Conservation (phyloP, 2,888 invertebrate species). For the Bedellia somnulentella region DNA sequence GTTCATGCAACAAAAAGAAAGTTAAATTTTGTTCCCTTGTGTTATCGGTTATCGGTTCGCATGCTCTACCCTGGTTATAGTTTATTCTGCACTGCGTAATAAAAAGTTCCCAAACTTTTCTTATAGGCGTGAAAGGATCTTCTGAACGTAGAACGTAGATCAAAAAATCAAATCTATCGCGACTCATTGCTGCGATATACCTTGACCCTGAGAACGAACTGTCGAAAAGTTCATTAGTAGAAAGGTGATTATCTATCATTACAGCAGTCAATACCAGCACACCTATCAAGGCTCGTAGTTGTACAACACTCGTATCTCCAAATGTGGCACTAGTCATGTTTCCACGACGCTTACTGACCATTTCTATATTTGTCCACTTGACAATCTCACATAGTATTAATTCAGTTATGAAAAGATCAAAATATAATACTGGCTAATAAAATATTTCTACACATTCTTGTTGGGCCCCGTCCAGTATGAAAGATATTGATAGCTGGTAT, state of each 20-base stretch:
- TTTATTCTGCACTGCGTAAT: neutral
- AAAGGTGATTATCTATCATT: slow-evolving; percentile 13
- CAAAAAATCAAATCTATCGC: slow-evolving; percentile 1
- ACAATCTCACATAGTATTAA: slow-evolving; percentile 7
- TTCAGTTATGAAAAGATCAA: slow-evolving; percentile 7
- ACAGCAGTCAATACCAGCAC: slow-evolving; percentile 9
- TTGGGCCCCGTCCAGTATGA: slow-evolving; percentile 10
- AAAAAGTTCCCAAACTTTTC: neutral
- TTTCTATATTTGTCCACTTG: slow-evolving; percentile 8
- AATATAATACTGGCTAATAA: slow-evolving; percentile 6
- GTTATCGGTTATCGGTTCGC: too few species aligned
- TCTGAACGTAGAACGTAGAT: neutral
- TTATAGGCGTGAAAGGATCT: neutral
- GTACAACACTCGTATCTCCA: slow-evolving; percentile 7
- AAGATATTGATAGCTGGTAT: slow-evolving; percentile 10
- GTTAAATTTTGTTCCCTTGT: too few species aligned
- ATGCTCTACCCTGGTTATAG: too few species aligned
- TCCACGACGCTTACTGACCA: slow-evolving; percentile 5
- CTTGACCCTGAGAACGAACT: slow-evolving; percentile 10
- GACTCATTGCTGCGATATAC: slow-evolving; percentile 10
- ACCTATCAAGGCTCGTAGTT: slow-evolving; percentile 11
- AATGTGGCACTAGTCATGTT: slow-evolving; percentile 6
- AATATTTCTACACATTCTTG: slow-evolving; percentile 9
- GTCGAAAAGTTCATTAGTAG: slow-evolving; percentile 12
- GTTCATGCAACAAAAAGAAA: too few species aligned